Conservation (phyloP, 37 sponge, comb jelly and placozoan species). For the Sycon ciliatum region DNA sequence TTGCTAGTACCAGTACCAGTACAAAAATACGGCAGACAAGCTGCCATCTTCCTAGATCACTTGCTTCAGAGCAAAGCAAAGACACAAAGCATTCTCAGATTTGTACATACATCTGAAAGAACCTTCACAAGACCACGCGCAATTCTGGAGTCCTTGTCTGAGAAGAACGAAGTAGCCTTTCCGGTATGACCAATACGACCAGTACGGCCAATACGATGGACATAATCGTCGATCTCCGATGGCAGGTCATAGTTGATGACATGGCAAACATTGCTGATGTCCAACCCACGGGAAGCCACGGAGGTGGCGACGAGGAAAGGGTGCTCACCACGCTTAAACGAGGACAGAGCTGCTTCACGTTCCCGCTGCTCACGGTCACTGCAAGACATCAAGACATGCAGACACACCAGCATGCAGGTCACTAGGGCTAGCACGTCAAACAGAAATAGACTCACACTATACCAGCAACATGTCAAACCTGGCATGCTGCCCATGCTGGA, state of each 20-base stretch:
- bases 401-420: no score
- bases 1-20: no score
- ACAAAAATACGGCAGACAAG: no score
- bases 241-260: slow-evolving; percentile 94
- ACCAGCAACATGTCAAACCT: no score
- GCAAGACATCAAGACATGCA: no score
- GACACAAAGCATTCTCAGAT: no score
- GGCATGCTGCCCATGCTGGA: no score
- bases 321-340: slow-evolving; percentile 64
- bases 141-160: slow-evolving; percentile 47
- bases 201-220: slow-evolving; percentile 91
- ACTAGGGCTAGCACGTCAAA: no score
- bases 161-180: slow-evolving; percentile 80
- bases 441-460: no score
- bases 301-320: slow-evolving; percentile 86
- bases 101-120: slow-evolving; percentile 60
- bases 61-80: no score
- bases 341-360: slow-evolving; percentile 78
- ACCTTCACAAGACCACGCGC: slow-evolving; percentile 82
- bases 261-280: slow-evolving; percentile 85
- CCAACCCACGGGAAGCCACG: slow-evolving; percentile 89
- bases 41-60: no score
- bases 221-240: slow-evolving; percentile 74
- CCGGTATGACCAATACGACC: slow-evolving; percentile 91
- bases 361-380: slow-evolving; percentile 86